These are phyloP conservation scores for Scleropages formosus DNA, from an alignment of 2,797 vertebrate genomes.

Conservation along the genomic window DNA sequence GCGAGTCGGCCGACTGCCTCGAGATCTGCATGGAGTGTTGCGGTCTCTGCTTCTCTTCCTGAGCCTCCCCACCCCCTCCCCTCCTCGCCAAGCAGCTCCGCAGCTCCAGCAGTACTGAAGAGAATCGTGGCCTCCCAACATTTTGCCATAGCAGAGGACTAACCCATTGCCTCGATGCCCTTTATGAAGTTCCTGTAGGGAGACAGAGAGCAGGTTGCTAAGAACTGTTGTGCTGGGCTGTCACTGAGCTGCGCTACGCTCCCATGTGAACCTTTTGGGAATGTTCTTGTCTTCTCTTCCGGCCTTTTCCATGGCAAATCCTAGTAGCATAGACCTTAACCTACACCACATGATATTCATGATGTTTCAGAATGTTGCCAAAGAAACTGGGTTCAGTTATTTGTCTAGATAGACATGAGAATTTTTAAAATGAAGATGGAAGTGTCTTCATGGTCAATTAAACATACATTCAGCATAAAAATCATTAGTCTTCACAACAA, in stretches of 20 bases:
- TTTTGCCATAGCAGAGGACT: conserved; percentile 23
- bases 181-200: too few relatives aligned
- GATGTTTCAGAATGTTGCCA: conserved; percentile 67
- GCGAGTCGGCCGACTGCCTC: conserved; percentile 95
- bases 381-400: conserved; percentile 53
- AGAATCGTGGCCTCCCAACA: conserved; percentile 30
- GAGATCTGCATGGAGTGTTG: conserved; percentile 99
- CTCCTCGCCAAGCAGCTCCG: background rate
- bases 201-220: too few relatives aligned
- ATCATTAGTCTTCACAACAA: conserved; percentile 41
- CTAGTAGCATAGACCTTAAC: conserved; percentile 52
- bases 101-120: conserved; percentile 1
- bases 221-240: background rate
- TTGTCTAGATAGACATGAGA: too few relatives aligned
- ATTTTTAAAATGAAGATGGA: conserved; percentile 26
- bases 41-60: conserved; percentile 96
- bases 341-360: conserved; percentile 56
- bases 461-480: conserved; percentile 52
- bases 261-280: background rate
- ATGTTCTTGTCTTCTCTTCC: conserved; percentile 42
- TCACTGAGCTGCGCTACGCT: background rate
- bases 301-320: conserved; percentile 47
- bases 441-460: conserved; percentile 62
- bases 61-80: conserved; percentile 48
- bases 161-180: too few relatives aligned